Percentiles rank a stretch among this genome's conserved stretches.
These are phyloP conservation scores for Onthophagus taurus DNA, from an alignment of 1,140 invertebrate species.

Conservation along the genomic window DNA sequence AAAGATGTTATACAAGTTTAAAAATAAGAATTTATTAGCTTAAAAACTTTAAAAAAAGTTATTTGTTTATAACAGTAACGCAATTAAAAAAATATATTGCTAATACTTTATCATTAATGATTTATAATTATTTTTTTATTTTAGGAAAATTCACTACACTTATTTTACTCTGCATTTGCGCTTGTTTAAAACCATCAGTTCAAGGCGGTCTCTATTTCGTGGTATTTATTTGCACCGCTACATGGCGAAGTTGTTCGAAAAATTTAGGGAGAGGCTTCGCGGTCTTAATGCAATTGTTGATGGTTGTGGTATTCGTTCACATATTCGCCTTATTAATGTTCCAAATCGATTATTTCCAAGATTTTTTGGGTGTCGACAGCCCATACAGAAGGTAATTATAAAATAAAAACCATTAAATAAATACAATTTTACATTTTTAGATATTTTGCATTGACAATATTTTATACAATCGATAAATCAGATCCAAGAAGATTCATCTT, in stretches of 20 bases:
- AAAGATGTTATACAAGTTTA: not conserved
- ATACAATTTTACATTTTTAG: no score
- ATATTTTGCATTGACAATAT: conserved; percentile 57
- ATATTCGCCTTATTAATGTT: conserved; percentile 71
- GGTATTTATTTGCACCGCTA: conserved; percentile 73
- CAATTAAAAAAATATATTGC: conserved; percentile 43
- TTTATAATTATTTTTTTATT: conserved; percentile 36
- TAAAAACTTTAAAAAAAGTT: conserved; percentile 16
- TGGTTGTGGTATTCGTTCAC: conserved; percentile 67
- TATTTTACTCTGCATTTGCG: conserved; percentile 64
- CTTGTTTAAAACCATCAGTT: conserved; percentile 67
- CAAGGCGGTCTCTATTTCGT: conserved; percentile 77
- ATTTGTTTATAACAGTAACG: conserved; percentile 30
- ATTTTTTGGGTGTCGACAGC: conserved; percentile 57
- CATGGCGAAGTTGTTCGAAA: conserved; percentile 80
- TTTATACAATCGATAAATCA: conserved; percentile 43
- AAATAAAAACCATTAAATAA: conserved; percentile 1
- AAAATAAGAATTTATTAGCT: not conserved
- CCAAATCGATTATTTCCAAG: conserved; percentile 77
- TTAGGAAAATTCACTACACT: conserved; percentile 63
- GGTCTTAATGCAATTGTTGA: conserved; percentile 56
- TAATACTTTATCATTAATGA: conserved; percentile 43
- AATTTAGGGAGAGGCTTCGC: conserved; percentile 65
- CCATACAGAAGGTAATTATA: conserved; percentile 51
- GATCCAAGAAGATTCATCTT: conserved; percentile 54